phyloP scores from a whole-genome alignment of 2,113 vertebrate genomes.

The Mesembrinibis cayennensis region DNA sequence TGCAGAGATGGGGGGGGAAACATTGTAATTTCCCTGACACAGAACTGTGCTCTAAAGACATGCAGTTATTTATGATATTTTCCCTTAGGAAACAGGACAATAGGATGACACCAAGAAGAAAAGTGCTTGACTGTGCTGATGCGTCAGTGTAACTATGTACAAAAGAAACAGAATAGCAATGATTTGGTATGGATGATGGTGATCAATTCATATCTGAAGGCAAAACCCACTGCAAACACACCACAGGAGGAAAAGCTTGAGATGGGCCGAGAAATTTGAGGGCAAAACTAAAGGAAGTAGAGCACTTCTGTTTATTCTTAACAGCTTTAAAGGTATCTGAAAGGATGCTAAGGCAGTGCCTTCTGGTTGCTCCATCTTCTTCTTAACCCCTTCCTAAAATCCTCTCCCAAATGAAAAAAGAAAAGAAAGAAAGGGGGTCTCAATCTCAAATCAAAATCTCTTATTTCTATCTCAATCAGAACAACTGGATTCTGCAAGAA shows the following conservation, averaged over 20 bases:
- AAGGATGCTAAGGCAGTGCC: background rate
- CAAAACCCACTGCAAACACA: background rate
- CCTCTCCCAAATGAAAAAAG: accelerated
- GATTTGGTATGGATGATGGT: background rate
- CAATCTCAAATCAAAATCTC: background rate
- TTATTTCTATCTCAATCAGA: background rate
- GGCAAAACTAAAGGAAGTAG: background rate
- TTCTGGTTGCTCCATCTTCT: background rate
- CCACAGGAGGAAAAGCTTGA: background rate
- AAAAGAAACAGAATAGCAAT: background rate
- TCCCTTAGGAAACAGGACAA: background rate
- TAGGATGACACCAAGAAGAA: background rate
- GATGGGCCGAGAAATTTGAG: background rate
- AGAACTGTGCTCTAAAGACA: background rate
- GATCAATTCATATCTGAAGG: background rate
- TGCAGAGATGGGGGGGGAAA: background rate
- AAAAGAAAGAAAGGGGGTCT: background rate
- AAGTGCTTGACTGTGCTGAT: background rate
- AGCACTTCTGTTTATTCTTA: background rate
- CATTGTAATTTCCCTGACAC: background rate
- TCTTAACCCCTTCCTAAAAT: background rate
- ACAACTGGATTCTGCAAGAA: background rate
- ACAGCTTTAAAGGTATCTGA: background rate
- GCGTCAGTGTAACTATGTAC: accelerated
- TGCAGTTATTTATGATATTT: background rate